Percentiles rank a stretch among this genome's conserved stretches.
These are phyloP conservation scores for Drosophila truncata DNA, from an alignment of 1,140 invertebrate genomes.

Conservation along the genomic window DNA sequence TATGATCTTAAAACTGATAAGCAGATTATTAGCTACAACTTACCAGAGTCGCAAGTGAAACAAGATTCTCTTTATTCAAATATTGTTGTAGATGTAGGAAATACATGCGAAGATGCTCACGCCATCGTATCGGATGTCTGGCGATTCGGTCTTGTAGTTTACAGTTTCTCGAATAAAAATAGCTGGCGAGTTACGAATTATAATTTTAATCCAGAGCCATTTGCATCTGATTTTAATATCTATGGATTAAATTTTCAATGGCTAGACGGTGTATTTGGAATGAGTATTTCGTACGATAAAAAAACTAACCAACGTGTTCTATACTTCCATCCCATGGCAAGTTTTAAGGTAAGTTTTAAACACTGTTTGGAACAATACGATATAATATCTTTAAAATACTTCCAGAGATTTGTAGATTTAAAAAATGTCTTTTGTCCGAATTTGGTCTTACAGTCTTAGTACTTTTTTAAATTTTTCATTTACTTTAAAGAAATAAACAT, in stretches of 20 bases:
- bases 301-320: conserved; percentile 87
- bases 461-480: no score
- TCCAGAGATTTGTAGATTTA: no score
- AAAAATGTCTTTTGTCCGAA: no score
- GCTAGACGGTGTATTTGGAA: conserved; percentile 92
- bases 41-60: conserved; percentile 89
- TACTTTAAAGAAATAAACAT: no score
- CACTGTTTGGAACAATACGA: not conserved
- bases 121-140: conserved; percentile 92
- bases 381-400: no score
- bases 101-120: conserved; percentile 89
- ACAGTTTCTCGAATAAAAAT: conserved; percentile 88
- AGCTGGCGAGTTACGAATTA: conserved; percentile 92
- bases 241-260: conserved; percentile 92
- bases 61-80: conserved; percentile 91
- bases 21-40: conserved; percentile 87
- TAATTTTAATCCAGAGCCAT: conserved; percentile 91
- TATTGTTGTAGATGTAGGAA: conserved; percentile 89
- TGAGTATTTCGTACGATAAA: conserved; percentile 88
- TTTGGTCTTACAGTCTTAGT: no score
- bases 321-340: conserved; percentile 93
- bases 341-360: conserved; percentile 86
- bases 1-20: conserved; percentile 90
- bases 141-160: conserved; percentile 90
- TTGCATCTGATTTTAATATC: conserved; percentile 89